Base-by-base conservation (phyloP, 2,888 invertebrate genomes). In the Mesorhabditis spiculigera region DNA sequence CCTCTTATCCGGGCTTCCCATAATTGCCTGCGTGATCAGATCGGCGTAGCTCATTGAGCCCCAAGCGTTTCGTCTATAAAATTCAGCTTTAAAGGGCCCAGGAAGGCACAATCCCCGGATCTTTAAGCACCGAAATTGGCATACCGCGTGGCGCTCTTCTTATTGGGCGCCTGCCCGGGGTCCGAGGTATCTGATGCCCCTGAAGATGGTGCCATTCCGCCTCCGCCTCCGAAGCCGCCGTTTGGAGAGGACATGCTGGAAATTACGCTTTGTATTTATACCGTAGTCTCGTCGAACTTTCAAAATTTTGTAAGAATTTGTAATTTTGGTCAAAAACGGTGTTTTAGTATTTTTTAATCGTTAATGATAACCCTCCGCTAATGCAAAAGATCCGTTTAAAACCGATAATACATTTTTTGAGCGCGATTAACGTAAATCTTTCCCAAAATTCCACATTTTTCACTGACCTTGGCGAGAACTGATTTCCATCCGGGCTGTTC, bases 31-130 rank as follows among this genome's bases (percentile, higher is more conserved):
- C 16, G 97, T 96, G 86, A 99, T 98, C 87, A 99, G 91, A 90
- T 98, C 98, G 83, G 98, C 98, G 88, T 99, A 98, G 82, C 95
- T 94, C 86, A 94, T 90, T 89, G 95, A 95, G 65, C 95, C 95
- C 96, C 96, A 96, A 43, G 95, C 95, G 88, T 96, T 96, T 68
- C 95, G 91, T 65, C 58, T 50, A n/a, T 13, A 50, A 50, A 28
- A 28, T 28, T 28, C 28, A 28, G 28, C 28, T 28, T 28, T 28
- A 28, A 28, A n/a, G n/a, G n/a, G 28, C 28, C 28, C 28, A 28
- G 1, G 28, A 28, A 28, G 28, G 28, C 28, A 28, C 28, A 28
- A 28, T 28, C 28, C 28, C 28, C 28, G 28, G 3, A 28, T 28
- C 28, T 3, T 28, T 28, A 28, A 28, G 28, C 28, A 28, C 28